Base-by-base conservation (phyloP, 2,888 invertebrate genomes). In the Dioctria linearis region DNA sequence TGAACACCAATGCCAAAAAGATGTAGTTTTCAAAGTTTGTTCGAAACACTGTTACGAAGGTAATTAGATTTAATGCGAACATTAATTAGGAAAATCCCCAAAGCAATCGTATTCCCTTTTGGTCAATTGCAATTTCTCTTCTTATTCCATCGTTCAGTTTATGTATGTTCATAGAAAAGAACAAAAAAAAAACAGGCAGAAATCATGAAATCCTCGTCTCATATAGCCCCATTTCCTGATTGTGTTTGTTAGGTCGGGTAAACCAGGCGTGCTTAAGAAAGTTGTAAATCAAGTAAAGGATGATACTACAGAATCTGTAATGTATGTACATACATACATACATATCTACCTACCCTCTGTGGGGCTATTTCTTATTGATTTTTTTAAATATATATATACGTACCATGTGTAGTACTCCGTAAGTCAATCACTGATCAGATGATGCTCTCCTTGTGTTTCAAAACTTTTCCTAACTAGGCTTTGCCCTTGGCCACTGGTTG, bases 11-110 rank as follows among this genome's bases (percentile, higher is more conserved):
- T 59, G 13, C 54, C 25, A 25, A 25, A 25, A 25, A 25, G 43
- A 39, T 25, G 57, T 39, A 73, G 73, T 39, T 54, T 25, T 54
- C 57, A 73, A 73, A 73, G 73, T 73, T 73, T 54, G 71, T 61
- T 39, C 73, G 57, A 49, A 73, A 59, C 57, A 57, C 40, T 25
- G 57, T 73, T 73, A 73, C 73, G 73, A 73, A 13, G 73, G 73
- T 57, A 73, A 73, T 73, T 73, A 73, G 73, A 73, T 73, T 73
- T 73, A 73, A 73, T 73, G 73, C 9, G 40, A 57, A 42, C 73
- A 73, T 73, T 73, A 73, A 73, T 73, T 73, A 73, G 40, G 73
- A 73, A 73, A 40, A 57, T 73, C 57, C 59, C 73, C 57, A 73
- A 73, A 73, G 73, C 73, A 73, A 73, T 73, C 57, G 51, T 57